Evolutionary conservation across 1,140 invertebrate genomes (phyloP).

Genomic region (Caenorhabditis tropicalis): DNA sequence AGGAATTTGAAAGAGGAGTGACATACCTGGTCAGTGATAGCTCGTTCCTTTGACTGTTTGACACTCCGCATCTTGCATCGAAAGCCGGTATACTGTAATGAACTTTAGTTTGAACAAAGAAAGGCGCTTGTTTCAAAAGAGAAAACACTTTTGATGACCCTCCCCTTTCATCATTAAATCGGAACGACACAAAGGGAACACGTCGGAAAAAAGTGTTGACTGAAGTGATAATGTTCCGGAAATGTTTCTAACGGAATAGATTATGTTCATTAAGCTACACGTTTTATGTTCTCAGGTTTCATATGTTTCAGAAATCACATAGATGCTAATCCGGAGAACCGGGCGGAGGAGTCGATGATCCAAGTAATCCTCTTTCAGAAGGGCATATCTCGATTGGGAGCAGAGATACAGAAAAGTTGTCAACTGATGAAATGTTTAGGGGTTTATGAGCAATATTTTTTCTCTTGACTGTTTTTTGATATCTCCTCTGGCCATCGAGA

Average conservation of each 20-base stretch:
- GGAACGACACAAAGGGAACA: not conserved
- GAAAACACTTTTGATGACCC: not conserved
- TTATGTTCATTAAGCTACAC: not conserved
- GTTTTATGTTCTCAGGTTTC: no score
- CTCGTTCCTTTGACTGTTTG: constrained; percentile 36
- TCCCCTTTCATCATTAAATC: not conserved
- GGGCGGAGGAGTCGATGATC: no score
- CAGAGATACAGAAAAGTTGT: no score
- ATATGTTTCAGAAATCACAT: not conserved
- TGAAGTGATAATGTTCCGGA: constrained; percentile 31
- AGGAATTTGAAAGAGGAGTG: not conserved
- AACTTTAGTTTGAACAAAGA: not conserved
- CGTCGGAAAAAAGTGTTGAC: not conserved
- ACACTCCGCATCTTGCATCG: constrained; percentile 39
- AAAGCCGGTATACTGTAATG: constrained; percentile 25
- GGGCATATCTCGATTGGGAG: no score
- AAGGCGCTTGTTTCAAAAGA: no score
- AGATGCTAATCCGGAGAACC: no score
- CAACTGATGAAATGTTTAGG: no score
- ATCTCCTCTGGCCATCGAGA: no score
- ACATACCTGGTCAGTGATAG: constrained; percentile 37
- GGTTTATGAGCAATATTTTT: no score
- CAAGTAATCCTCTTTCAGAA: no score
- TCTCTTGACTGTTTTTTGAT: no score
- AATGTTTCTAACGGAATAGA: not conserved